Evolutionary conservation across 2,113 vertebrate genomes (phyloP), one percentile per base, ranked within the genome.

Genomic region (Tetraodon nigroviridis): DNA sequence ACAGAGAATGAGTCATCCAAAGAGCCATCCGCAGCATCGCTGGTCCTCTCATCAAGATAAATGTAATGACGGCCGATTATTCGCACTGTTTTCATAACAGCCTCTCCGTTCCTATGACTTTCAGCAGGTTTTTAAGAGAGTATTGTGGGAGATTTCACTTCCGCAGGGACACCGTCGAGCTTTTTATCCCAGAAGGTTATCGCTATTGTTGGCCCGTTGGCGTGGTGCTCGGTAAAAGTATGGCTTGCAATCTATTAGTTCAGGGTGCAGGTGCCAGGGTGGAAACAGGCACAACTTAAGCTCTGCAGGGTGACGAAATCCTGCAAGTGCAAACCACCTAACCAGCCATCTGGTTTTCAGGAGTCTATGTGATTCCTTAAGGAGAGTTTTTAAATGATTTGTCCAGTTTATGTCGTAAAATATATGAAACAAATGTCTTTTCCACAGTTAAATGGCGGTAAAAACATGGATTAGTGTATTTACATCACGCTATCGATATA

Each of bases 1-100:
- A 10, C 18, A 51, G 41, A 37, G 20, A 52, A 29, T 73, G 68
- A 79, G 24, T 78, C 69, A 80, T 50, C 44, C 21, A 17, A 49
- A 40, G 56, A 32, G 50, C 18, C 18, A 49, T 37, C 54, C 0
- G 4, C 41, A 42, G 24, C 54, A 0, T 3, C 47, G 32, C 20
- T 60, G 4, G 8, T 0, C 14, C 8, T 18, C 51, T 46, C 47
- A 40, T 46, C 32, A 16, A 17, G 11, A 52, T 48, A 37, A 60
- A 67, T 51, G 21, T 13, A 32, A 42, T 6, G 17, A 49, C n/a
- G 16, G 21, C 22, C 51, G 29, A 24, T 20, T 62, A 19, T 49
- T 40, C 13, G 48, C 51, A 22, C 42, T 18, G 0, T 27, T 22
- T 29, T 45, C 46, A 51, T 32, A 19, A 44, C 1, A 15, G 12